Conservation (phyloP, 2,113 vertebrate genomes). For the Salminus brasiliensis region DNA sequence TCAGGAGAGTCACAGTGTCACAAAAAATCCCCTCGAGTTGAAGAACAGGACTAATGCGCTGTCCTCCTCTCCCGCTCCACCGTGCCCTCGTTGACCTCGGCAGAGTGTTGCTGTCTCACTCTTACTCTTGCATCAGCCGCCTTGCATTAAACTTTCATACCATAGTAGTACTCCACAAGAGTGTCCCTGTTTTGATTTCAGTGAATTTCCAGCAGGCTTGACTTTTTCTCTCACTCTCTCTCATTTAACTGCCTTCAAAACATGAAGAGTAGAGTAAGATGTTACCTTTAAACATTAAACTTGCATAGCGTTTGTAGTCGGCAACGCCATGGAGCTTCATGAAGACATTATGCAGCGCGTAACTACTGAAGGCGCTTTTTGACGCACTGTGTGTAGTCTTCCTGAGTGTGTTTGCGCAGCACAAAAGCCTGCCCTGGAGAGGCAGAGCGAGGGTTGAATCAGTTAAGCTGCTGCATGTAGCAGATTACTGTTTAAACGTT, state of each 20-base stretch:
- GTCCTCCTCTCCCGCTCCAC: not conserved
- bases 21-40: conserved; percentile 2
- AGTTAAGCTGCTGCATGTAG: too few relatives aligned
- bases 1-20: conserved; percentile 3
- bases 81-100: conserved; percentile 16
- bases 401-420: too few relatives aligned
- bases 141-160: conserved; percentile 43
- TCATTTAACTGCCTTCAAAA: not conserved
- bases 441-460: too few relatives aligned
- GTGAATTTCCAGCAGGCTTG: not conserved
- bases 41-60: conserved; percentile 10
- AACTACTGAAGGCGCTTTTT: not conserved
- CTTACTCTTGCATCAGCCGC: conserved; percentile 55
- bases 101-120: conserved; percentile 46
- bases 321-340: not conserved
- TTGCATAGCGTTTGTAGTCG: not conserved
- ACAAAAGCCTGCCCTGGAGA: too few relatives aligned
- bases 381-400: not conserved
- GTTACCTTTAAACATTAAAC: not conserved
- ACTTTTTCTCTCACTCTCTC: not conserved
- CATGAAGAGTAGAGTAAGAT: not conserved
- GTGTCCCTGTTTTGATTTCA: conserved; percentile 1
- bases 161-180: conserved; percentile 33
- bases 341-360: not conserved
- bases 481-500: too few relatives aligned